Evolutionary conservation across 1,140 invertebrate species (phyloP), one percentile per base, ranked within the genome.

Genomic region (Ridgeia piscesae): DNA sequence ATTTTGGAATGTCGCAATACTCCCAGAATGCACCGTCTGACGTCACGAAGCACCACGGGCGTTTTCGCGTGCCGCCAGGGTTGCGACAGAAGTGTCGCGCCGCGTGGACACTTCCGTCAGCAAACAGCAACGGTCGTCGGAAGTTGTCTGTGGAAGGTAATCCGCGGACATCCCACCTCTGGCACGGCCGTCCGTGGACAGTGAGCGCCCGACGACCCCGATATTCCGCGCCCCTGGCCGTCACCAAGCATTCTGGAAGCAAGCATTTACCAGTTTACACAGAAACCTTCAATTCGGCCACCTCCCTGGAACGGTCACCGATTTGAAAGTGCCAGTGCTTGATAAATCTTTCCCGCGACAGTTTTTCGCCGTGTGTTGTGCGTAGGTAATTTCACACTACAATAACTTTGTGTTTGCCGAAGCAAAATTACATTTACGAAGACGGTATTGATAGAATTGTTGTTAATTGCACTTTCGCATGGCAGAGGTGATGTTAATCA

Each of bases 21-120:
- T 97, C 97, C 34, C 95, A 95, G 92, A 96, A 94, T 0, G 96
- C 95, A 6, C 94, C 91, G 33, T 33, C 34, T 35, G 34, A 21
- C 21, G 93, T 94, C 31, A 95, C 95, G 93, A 95, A 97, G 93
- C 97, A 97, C 97, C 97, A 97, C 0, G 97, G 97, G n/a, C 94
- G 95, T 0, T 94, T 94, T 58, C 96, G 96, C n/a, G 95, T 96
- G 21, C 93, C 93, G 90, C 94, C 94, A 0, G 96, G 96, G 95
- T 97, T 97, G 92, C 97, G 95, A 93, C 97, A 97, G 93, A 96
- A 96, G 94, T 97, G 97, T n/a, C 33, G 11, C 9, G 91, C 91
- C 33, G 34, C 33, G 91, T 33, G 33, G 11, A 91, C 34, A 33
- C 34, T 48, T 33, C 42, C 34, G n/a, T 90, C 89, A 14, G 89